Percentiles rank a stretch among this genome's conserved stretches.
phyloP scores from a whole-genome alignment of 1,140 invertebrate genomes.

The Caerostris extrusa region DNA sequence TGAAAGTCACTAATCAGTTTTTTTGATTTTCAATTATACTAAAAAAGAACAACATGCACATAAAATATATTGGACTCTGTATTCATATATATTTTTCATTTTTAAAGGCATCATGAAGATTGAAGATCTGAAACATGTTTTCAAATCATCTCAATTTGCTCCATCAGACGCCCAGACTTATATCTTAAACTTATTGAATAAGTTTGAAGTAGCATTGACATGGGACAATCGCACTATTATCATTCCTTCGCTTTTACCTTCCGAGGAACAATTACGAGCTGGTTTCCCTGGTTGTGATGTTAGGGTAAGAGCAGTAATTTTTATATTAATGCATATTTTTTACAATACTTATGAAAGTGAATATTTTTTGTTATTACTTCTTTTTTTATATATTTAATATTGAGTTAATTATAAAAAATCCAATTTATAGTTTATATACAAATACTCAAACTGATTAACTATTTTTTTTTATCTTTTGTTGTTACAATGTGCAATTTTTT shows the following conservation, averaged over 20 bases:
- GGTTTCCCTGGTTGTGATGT: slow-evolving; percentile 82
- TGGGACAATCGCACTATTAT: slow-evolving; percentile 95
- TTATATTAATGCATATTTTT: background rate
- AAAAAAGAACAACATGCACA: too few relatives aligned
- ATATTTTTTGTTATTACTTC: background rate
- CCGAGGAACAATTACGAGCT: slow-evolving; percentile 87
- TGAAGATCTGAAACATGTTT: slow-evolving; percentile 95
- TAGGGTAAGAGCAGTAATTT: slow-evolving; percentile 78
- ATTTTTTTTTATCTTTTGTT: too few relatives aligned
- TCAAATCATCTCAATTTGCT: slow-evolving; percentile 87
- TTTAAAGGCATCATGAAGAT: slow-evolving; percentile 92
- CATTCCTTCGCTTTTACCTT: slow-evolving; percentile 95
- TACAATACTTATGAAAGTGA: background rate
- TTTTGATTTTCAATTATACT: too few relatives aligned
- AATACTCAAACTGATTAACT: too few relatives aligned
- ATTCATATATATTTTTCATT: background rate
- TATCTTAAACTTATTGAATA: slow-evolving; percentile 94
- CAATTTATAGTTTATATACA: background rate
- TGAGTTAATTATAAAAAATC: background rate
- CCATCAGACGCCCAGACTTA: slow-evolving; percentile 87
- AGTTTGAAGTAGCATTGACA: slow-evolving; percentile 98
- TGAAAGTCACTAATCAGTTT: too few relatives aligned
- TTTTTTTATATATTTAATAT: too few relatives aligned
- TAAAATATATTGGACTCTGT: too few relatives aligned
- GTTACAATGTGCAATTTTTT: too few relatives aligned